Conservation (phyloP, 2,888 invertebrate genomes). For the Lydus trimaculatus region DNA sequence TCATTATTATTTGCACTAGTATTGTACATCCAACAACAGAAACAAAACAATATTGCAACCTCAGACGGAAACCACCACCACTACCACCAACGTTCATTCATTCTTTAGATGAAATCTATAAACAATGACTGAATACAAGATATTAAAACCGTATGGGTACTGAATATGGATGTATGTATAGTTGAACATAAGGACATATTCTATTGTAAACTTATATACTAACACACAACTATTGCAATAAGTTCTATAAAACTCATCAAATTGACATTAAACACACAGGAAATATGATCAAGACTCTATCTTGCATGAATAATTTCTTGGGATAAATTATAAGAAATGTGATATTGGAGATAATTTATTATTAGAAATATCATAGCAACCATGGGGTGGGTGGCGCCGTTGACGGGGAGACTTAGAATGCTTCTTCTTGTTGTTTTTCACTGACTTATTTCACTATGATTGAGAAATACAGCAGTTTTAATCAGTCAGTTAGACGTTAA, state of each 20-base stretch:
- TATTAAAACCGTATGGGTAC: conserved; percentile 21
- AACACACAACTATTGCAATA: neutral
- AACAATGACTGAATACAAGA: conserved; percentile 19
- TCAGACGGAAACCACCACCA: conserved; percentile 26
- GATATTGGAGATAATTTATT: too few species aligned
- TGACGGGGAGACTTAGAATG: too few species aligned
- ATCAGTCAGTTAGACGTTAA: too few species aligned
- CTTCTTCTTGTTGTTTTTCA: too few species aligned
- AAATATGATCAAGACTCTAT: neutral
- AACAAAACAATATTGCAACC: conserved; percentile 28
- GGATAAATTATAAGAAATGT: neutral
- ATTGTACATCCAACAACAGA: conserved; percentile 32
- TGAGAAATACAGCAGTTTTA: too few species aligned
- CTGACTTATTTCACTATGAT: too few species aligned
- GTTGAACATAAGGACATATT: neutral
- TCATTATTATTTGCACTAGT: conserved; percentile 43
- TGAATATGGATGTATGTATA: conserved; percentile 24
- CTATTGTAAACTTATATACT: neutral
- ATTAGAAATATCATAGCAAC: too few species aligned
- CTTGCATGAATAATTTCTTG: neutral
- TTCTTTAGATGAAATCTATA: conserved; percentile 29
- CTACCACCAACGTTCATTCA: too few species aligned
- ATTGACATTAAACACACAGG: neutral
- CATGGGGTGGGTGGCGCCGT: too few species aligned
- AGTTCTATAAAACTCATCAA: neutral